Evolutionary conservation across 1,140 invertebrate species (phyloP).

Genomic region (Drosophila trapezifrons): DNA sequence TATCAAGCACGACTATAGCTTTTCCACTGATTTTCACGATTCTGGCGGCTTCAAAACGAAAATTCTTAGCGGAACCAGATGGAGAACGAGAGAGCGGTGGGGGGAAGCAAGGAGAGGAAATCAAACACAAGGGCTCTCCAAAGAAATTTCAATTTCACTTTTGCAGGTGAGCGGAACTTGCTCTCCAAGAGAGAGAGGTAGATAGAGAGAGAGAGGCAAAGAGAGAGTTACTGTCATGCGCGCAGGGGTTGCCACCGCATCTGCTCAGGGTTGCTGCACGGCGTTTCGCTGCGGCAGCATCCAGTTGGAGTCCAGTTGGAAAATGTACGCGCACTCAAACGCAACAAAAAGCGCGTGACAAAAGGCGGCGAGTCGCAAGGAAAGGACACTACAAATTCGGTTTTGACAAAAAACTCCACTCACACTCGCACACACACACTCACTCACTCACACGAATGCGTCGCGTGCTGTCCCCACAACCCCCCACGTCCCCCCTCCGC

Average conservation of each 20-base stretch:
- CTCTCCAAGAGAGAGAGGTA: constrained; percentile 10
- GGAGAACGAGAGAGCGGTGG: background rate
- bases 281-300: constrained; percentile 54
- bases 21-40: background rate
- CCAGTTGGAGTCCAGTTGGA: constrained; percentile 82
- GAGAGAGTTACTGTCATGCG: constrained; percentile 54
- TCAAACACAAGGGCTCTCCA: constrained; percentile 55
- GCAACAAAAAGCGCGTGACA: constrained; percentile 71
- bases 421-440: constrained; percentile 24
- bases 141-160: constrained; percentile 79
- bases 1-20: background rate
- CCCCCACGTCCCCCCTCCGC: constrained; percentile 32
- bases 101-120: constrained; percentile 11
- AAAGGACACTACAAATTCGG: constrained; percentile 39
- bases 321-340: constrained; percentile 77
- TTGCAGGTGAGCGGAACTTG: constrained; percentile 61
- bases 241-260: constrained; percentile 27
- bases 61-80: constrained; percentile 30
- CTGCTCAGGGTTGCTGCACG: constrained; percentile 26
- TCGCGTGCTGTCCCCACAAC: constrained; percentile 59
- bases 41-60: constrained; percentile 47
- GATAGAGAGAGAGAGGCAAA: background rate
- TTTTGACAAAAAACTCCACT: constrained; percentile 26
- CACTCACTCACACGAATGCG: constrained; percentile 43
- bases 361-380: constrained; percentile 51